A percentile compares a stretch with the other conserved stretches of the same genome.
These are phyloP conservation scores for Protomyctophum bolini DNA, from an alignment of 2,113 vertebrate genomes.

Conservation along the genomic window DNA sequence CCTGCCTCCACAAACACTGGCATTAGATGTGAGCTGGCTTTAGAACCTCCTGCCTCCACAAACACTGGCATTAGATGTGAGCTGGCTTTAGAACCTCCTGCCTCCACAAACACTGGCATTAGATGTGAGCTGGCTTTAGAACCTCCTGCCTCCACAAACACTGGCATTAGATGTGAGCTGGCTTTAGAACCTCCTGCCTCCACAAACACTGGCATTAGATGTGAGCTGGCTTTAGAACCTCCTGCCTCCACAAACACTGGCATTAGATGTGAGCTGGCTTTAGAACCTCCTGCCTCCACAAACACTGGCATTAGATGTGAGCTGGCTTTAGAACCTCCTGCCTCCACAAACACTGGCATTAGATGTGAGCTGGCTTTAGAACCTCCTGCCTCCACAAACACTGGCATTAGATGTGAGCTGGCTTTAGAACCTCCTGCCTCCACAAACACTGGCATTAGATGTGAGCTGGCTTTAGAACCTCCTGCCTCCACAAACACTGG, in stretches of 20 bases:
- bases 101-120: conserved; percentile 17
- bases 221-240: conserved; percentile 16
- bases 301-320: conserved; percentile 18
- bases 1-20: too few species aligned
- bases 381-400: too few species aligned
- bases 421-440: too few species aligned
- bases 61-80: conserved; percentile 18
- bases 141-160: too few species aligned
- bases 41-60: too few species aligned
- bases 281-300: too few species aligned
- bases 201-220: conserved; percentile 20
- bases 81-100: conserved; percentile 19
- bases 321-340: conserved; percentile 19
- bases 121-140: conserved; percentile 19
- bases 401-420: conserved; percentile 19
- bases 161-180: conserved; percentile 19
- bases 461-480: conserved; percentile 16
- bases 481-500: too few species aligned
- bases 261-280: conserved; percentile 16
- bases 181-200: too few species aligned
- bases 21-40: conserved; percentile 16
- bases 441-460: conserved; percentile 20
- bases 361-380: conserved; percentile 19
- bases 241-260: too few species aligned
- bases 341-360: conserved; percentile 17